Evolutionary conservation across 2,113 vertebrate species (phyloP).

Genomic region (Raja brachyura): DNA sequence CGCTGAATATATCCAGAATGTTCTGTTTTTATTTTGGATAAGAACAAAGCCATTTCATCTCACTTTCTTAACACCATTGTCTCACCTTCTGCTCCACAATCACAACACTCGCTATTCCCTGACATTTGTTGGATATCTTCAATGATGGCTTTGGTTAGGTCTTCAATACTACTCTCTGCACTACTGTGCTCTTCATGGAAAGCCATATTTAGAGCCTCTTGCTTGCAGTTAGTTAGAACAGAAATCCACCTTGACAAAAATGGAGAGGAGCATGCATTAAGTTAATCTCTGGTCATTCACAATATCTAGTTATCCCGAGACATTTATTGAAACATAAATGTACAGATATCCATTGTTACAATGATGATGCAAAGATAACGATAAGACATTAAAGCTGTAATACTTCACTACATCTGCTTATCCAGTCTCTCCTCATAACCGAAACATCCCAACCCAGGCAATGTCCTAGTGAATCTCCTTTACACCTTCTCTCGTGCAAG

Average conservation of each 20-base stretch:
- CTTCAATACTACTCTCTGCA: slow-evolving; percentile 52
- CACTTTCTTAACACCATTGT: background rate
- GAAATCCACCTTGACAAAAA: slow-evolving; percentile 56
- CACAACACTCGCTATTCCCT: slow-evolving; percentile 57
- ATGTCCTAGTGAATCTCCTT: too few relatives aligned
- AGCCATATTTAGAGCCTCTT: slow-evolving; percentile 57
- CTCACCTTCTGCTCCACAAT: slow-evolving; percentile 58
- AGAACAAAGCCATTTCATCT: background rate
- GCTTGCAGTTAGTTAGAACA: slow-evolving; percentile 62
- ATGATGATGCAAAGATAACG: too few relatives aligned
- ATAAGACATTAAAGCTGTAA: too few relatives aligned
- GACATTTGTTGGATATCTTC: slow-evolving; percentile 56
- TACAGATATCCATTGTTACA: too few relatives aligned
- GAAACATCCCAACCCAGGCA: too few relatives aligned
- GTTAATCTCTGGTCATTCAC: background rate
- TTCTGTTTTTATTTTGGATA: too few relatives aligned
- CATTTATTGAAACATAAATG: background rate
- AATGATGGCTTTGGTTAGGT: slow-evolving; percentile 54
- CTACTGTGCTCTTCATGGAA: slow-evolving; percentile 48
- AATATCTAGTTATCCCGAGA: background rate
- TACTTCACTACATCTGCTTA: too few relatives aligned
- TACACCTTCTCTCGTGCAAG: too few relatives aligned
- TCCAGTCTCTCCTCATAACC: too few relatives aligned
- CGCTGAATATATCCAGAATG: too few relatives aligned
- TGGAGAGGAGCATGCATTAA: background rate